Evolutionary conservation across 1,140 invertebrate species (phyloP).

Genomic region (silkworm (Bombyx mori)): DNA sequence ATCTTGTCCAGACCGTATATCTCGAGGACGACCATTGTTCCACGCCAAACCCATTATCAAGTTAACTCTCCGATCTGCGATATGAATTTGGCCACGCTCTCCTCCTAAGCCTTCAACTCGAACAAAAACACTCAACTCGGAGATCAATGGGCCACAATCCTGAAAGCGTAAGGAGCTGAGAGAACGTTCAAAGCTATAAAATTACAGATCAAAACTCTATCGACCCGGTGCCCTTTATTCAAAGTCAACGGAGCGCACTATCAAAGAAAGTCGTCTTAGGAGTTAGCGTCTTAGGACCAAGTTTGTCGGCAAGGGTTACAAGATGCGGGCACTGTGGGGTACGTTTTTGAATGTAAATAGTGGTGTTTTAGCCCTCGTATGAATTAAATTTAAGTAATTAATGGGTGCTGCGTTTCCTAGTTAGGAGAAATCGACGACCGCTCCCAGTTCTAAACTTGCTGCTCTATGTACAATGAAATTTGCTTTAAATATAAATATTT

Average conservation of each 20-base stretch:
- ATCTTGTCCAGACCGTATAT: too few relatives aligned
- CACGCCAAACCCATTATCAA: too few relatives aligned
- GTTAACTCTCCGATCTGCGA: too few relatives aligned
- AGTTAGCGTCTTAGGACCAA: conserved; percentile 67
- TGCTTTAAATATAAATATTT: too few relatives aligned
- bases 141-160: conserved; percentile 56
- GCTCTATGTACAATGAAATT: too few relatives aligned
- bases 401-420: conserved; percentile 32
- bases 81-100: too few relatives aligned
- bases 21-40: too few relatives aligned
- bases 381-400: conserved; percentile 72
- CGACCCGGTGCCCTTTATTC: conserved; percentile 65
- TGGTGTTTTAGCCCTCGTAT: conserved; percentile 53
- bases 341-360: conserved; percentile 68
- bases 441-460: too few relatives aligned
- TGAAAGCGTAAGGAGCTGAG: conserved; percentile 31
- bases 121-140: conserved; percentile 46
- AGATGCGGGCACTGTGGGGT: conserved; percentile 49
- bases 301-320: conserved; percentile 60
- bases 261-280: conserved; percentile 68
- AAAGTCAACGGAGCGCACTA: conserved; percentile 59
- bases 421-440: too few relatives aligned
- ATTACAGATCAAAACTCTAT: conserved; percentile 69
- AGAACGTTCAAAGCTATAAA: conserved; percentile 62
- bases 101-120: conserved; percentile 1